Base-by-base conservation (phyloP, 2,888 invertebrate genomes). In the Helobdella robusta region DNA sequence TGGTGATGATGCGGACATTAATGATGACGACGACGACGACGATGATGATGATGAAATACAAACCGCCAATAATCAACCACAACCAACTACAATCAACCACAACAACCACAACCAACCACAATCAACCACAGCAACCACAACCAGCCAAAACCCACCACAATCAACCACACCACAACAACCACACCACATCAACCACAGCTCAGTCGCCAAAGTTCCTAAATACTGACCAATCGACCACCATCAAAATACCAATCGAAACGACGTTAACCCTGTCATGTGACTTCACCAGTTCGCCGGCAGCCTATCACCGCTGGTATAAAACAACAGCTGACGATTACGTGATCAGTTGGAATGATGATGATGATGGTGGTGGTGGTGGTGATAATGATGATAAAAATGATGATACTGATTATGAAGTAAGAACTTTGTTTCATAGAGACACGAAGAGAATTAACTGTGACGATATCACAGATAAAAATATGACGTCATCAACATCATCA, bases 241-340 rank as follows among this genome's bases (percentile, higher is more conserved):
- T 30, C 11, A 62, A 62, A 50, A 30, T 50, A n/a, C 44, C 62
- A 25, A n/a, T 6, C n/a, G 34, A 46, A 23, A 34, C 40, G 30
- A 44, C 62, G 4, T 32, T 62, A 11, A n/a, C 28, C 3, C 34
- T 62, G 28, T 23, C 18, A 8, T 62, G 62, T 50, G 34, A 28
- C 32, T n/a, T 40, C 50, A 30, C 32, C 48, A 50, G 62, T 50
- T 25, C 23, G 20, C 62, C 62, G 6, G 18, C 34, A 28, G 48
- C 62, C n/a, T 8, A 34, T 23, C 28, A n/a, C 20, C n/a, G 4
- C 4, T 62, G 62, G 62, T 62, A 50, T 23, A 62, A 50, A 50
- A 62, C 62, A 1, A 32, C 62, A 18, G 20, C 32, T 4, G 50
- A 48, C n/a, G 25, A 8, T 48, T 48, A 48, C n/a, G 6, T 48